These are phyloP conservation scores for Amblyjoppa fuscipennis DNA, from an alignment of 2,888 invertebrate genomes.

Conservation along the genomic window DNA sequence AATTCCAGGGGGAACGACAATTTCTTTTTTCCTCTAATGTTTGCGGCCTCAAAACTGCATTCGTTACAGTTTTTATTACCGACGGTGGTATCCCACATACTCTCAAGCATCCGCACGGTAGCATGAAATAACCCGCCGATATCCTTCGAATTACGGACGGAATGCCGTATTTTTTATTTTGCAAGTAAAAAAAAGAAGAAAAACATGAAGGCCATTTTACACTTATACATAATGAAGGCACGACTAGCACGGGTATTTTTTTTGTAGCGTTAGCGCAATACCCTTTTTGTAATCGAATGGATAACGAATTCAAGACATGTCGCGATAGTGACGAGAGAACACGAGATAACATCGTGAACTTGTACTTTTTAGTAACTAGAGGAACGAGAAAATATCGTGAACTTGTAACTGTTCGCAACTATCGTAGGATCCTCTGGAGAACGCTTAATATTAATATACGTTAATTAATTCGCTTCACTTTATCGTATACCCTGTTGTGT, in stretches of 20 bases:
- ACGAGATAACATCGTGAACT: background rate
- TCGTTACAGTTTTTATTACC: too few species aligned
- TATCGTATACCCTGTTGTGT: conserved; percentile 11
- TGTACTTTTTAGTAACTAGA: background rate
- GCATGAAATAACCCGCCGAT: background rate
- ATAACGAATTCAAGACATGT: background rate
- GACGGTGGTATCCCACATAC: too few species aligned
- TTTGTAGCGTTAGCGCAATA: background rate
- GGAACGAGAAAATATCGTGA: background rate
- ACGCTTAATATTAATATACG: background rate
- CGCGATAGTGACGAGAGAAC: background rate
- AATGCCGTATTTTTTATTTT: background rate
- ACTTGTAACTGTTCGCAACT: too few species aligned
- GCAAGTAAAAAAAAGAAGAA: conserved; percentile 7
- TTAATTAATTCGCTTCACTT: background rate
- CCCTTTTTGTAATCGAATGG: background rate
- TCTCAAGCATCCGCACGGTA: background rate
- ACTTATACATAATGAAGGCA: conserved; percentile 5
- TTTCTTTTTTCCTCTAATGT: too few species aligned
- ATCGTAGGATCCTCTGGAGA: background rate
- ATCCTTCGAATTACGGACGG: background rate
- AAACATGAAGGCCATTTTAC: background rate
- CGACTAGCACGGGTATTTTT: conserved; percentile 11
- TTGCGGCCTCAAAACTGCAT: too few species aligned
- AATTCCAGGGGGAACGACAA: too few species aligned